phyloP scores from a whole-genome alignment of 2,113 vertebrate species.

The Stigmatopora argus region DNA sequence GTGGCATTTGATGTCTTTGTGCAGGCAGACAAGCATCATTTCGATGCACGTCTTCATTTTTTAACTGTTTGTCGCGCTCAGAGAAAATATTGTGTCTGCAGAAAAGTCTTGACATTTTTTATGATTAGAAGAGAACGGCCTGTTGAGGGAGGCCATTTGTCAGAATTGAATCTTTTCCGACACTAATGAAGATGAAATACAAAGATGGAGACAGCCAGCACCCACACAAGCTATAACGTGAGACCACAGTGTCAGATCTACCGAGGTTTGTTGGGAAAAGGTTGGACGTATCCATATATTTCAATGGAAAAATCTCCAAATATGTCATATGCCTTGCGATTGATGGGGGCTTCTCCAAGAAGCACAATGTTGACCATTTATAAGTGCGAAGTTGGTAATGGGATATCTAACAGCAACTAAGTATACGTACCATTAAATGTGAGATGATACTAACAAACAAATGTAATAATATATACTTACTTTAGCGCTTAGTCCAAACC shows the following conservation, averaged over 20 bases:
- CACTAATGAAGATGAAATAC: slow-evolving; percentile 14
- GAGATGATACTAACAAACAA: neutral
- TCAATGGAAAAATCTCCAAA: slow-evolving; percentile 3
- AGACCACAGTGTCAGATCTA: slow-evolving; percentile 1
- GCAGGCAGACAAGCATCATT: slow-evolving; percentile 45
- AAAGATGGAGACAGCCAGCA: slow-evolving; percentile 2
- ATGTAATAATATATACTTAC: too few relatives aligned
- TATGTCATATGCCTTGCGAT: neutral
- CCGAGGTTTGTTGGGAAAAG: slow-evolving; percentile 7
- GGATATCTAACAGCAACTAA: neutral
- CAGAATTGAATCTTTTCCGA: slow-evolving; percentile 9
- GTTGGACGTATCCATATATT: slow-evolving; percentile 2
- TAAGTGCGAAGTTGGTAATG: neutral
- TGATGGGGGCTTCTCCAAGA: neutral
- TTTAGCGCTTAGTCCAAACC: too few relatives aligned
- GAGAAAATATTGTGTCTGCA: slow-evolving; percentile 11
- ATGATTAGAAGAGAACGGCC: slow-evolving; percentile 14
- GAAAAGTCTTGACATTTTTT: slow-evolving; percentile 13
- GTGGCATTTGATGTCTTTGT: slow-evolving; percentile 30
- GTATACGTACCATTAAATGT: neutral
- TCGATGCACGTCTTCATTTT: slow-evolving; percentile 23
- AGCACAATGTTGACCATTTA: neutral
- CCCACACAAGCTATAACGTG: neutral
- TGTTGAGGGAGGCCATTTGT: slow-evolving; percentile 12
- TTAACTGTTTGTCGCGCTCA: slow-evolving; percentile 12